phyloP scores from a whole-genome alignment of 2,888 invertebrate species.

The Netelia virgata region DNA sequence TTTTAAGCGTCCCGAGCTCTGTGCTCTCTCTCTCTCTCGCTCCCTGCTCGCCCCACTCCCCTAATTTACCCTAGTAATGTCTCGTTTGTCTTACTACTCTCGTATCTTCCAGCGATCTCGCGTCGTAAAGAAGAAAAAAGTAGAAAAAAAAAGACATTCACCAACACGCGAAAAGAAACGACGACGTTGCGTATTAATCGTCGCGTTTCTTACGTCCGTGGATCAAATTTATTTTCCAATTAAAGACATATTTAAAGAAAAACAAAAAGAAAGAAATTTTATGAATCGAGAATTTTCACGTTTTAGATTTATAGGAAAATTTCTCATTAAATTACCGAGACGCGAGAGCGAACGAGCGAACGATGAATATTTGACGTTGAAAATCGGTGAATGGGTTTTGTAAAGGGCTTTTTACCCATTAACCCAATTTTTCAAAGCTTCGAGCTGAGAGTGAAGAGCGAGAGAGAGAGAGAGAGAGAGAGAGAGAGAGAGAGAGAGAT shows the following conservation, averaged over 20 bases:
- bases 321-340: slow-evolving; percentile 11
- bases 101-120: neutral
- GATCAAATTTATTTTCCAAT: too few species aligned
- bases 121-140: too few species aligned
- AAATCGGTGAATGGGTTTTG: slow-evolving; percentile 30
- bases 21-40: slow-evolving; percentile 1
- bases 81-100: neutral
- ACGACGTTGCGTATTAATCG: too few species aligned
- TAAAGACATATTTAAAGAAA: neutral
- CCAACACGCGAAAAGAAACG: too few species aligned
- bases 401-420: slow-evolving; percentile 49
- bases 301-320: neutral
- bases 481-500: slow-evolving; percentile 26
- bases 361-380: slow-evolving; percentile 31
- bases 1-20: slow-evolving; percentile 57
- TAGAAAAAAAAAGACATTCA: too few species aligned
- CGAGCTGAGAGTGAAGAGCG: slow-evolving; percentile 3
- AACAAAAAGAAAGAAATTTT: neutral
- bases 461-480: slow-evolving; percentile 2
- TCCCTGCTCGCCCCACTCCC: slow-evolving; percentile 1
- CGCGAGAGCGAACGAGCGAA: neutral
- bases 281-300: neutral
- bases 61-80: slow-evolving; percentile 3
- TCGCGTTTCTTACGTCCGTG: too few species aligned
- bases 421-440: slow-evolving; percentile 50